These are phyloP conservation scores for Drosophila pachea DNA, from an alignment of 1,140 invertebrate genomes.

Conservation along the genomic window DNA sequence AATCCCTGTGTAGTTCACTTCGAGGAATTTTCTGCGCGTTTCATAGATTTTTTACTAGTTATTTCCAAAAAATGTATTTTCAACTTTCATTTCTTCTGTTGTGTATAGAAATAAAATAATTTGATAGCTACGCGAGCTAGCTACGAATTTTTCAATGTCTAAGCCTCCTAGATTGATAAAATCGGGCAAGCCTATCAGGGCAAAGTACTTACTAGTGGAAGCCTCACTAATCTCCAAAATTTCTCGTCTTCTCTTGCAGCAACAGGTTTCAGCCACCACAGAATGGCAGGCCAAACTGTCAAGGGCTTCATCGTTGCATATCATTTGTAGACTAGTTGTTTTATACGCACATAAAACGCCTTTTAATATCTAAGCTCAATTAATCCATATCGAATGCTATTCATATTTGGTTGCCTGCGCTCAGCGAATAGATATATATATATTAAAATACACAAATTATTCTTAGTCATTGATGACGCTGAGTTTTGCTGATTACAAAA, in stretches of 20 bases:
- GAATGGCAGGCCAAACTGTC: slow-evolving; percentile 75
- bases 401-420: slow-evolving; percentile 20
- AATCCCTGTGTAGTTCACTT: no score
- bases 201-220: no score
- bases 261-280: slow-evolving; percentile 68
- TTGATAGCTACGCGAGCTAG: no score
- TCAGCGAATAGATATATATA: slow-evolving; percentile 29
- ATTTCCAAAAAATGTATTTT: no score
- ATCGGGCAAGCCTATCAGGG: no score
- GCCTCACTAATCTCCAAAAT: background rate
- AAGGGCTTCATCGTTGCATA: slow-evolving; percentile 51
- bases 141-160: no score
- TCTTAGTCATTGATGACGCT: slow-evolving; percentile 20
- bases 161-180: no score
- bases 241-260: slow-evolving; percentile 38
- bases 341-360: slow-evolving; percentile 39
- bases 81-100: no score
- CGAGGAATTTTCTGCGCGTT: no score
- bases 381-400: slow-evolving; percentile 14
- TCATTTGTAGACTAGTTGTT: slow-evolving; percentile 45
- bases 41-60: no score
- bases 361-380: slow-evolving; percentile 13
- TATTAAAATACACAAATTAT: slow-evolving; percentile 6
- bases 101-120: no score
- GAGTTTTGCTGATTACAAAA: slow-evolving; percentile 21